phyloP scores from a whole-genome alignment of 2,797 vertebrate genomes.

The Anomalospiza imberbis region DNA sequence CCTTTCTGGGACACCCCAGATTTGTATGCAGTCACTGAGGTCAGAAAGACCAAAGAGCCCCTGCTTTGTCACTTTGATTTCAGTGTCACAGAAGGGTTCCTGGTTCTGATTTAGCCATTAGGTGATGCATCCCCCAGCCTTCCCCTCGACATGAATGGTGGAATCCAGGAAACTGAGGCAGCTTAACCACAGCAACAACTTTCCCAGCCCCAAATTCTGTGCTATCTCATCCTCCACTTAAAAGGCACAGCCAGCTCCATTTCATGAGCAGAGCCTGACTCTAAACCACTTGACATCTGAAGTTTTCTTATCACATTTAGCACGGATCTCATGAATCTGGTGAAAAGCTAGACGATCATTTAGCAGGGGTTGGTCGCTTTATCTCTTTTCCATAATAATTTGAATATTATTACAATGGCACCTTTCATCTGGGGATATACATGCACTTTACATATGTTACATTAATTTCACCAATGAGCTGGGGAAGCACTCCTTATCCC shows the following conservation, averaged over 20 bases:
- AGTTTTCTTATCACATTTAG: constrained; percentile 59
- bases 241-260: constrained; percentile 43
- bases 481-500: constrained; percentile 65
- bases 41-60: neutral
- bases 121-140: neutral
- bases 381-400: constrained; percentile 68
- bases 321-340: constrained; percentile 62
- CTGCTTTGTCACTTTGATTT: neutral
- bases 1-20: neutral
- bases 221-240: constrained; percentile 47
- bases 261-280: constrained; percentile 49
- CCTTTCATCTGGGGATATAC: constrained; percentile 68
- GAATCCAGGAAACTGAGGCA: neutral
- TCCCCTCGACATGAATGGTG: neutral
- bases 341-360: constrained; percentile 55
- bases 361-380: constrained; percentile 60
- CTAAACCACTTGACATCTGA: constrained; percentile 65
- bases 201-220: constrained; percentile 34
- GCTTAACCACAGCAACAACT: neutral
- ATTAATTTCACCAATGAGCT: constrained; percentile 63
- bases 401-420: constrained; percentile 69
- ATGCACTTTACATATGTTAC: constrained; percentile 68
- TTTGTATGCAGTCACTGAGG: neutral
- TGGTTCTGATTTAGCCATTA: neutral
- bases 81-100: neutral